These are phyloP conservation scores for Entosphenus tridentatus DNA, from an alignment of 2,113 vertebrate species.

Conservation along the genomic window DNA sequence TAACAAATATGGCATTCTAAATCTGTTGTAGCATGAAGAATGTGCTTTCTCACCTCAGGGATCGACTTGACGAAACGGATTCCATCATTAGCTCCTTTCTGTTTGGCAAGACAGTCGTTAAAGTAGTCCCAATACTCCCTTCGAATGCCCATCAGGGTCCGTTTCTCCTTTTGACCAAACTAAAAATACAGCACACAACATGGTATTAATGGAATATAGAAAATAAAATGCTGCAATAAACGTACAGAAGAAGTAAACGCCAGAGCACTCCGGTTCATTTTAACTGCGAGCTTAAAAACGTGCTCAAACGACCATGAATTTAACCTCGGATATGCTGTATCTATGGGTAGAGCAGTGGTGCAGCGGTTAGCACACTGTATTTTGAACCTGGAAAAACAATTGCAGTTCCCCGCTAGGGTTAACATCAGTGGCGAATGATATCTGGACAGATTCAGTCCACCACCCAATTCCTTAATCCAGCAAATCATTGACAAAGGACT, in stretches of 20 bases:
- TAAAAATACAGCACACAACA: background rate
- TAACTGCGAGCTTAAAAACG: background rate
- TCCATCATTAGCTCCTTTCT: background rate
- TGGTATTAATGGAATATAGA: background rate
- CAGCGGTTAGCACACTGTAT: background rate
- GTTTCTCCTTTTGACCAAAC: slow-evolving; percentile 2
- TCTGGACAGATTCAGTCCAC: too few relatives aligned
- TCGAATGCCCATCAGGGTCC: background rate
- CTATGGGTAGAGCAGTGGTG: background rate
- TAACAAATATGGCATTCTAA: too few relatives aligned
- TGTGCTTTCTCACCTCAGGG: background rate
- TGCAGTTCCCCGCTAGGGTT: too few relatives aligned
- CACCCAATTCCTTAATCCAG: too few relatives aligned
- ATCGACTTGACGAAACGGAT: background rate
- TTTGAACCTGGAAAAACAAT: too few relatives aligned
- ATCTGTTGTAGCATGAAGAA: too few relatives aligned
- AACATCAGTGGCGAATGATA: too few relatives aligned
- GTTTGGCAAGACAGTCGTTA: background rate
- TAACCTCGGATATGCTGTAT: background rate
- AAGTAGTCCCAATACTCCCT: slow-evolving; percentile 3
- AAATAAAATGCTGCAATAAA: background rate
- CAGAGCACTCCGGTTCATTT: background rate
- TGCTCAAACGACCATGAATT: background rate
- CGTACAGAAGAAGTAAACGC: background rate
- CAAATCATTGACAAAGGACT: too few relatives aligned